A percentile compares a stretch with the other conserved stretches of the same genome.
These are phyloP conservation scores for Armadillidium nasatum DNA, from an alignment of 1,140 invertebrate species.

Conservation along the genomic window DNA sequence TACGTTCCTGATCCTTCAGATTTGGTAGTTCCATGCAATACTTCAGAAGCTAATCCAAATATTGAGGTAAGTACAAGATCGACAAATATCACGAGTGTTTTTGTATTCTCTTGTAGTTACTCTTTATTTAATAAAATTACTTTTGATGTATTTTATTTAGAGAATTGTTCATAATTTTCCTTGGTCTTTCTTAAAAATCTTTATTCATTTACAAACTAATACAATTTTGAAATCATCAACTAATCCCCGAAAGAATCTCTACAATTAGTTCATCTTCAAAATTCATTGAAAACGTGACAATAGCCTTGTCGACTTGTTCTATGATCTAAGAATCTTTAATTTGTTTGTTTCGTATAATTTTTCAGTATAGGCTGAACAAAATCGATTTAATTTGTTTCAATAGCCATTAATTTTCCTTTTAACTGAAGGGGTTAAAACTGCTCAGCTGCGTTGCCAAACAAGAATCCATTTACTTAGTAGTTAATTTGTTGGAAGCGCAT, in stretches of 20 bases:
- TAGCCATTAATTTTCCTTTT: neutral
- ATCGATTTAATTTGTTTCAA: neutral
- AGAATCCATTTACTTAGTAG: conserved; percentile 20
- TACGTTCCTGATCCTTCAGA: conserved; percentile 46
- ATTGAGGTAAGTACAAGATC: conserved; percentile 22
- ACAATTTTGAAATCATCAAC: too few relatives aligned
- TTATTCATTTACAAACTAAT: too few relatives aligned
- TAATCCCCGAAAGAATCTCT: neutral
- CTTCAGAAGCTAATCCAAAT: conserved; percentile 50
- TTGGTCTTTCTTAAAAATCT: too few relatives aligned
- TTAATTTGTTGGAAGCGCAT: conserved; percentile 14
- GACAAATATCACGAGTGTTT: neutral
- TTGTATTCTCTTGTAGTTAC: neutral
- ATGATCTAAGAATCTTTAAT: neutral
- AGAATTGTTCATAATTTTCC: neutral
- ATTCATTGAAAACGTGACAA: neutral
- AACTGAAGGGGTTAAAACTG: neutral
- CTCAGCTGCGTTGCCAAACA: conserved; percentile 20
- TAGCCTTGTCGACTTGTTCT: neutral
- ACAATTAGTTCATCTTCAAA: neutral
- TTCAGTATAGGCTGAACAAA: neutral
- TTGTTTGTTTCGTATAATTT: neutral
- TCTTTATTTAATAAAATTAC: neutral
- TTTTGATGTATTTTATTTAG: neutral
- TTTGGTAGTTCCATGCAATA: conserved; percentile 53